Conservation (phyloP, 2,888 invertebrate species). For the Ochlodes sylvanus region DNA sequence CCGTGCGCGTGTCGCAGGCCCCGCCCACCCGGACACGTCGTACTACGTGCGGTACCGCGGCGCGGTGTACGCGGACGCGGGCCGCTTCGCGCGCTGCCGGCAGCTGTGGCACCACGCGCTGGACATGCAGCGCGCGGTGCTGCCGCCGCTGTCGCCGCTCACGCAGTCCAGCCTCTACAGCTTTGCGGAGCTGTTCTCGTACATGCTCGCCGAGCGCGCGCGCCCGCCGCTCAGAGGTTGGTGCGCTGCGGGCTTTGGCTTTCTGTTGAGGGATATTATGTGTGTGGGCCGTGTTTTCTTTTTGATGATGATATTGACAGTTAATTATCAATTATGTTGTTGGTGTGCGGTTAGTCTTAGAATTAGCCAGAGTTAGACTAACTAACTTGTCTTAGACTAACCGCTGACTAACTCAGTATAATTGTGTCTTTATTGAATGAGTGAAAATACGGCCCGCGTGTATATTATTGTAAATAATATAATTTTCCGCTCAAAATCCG, state of each 20-base stretch:
- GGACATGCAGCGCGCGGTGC: slow-evolving; percentile 97
- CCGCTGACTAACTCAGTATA: no score
- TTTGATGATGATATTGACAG: no score
- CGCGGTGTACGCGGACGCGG: slow-evolving; percentile 97
- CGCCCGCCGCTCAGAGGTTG: slow-evolving; percentile 86
- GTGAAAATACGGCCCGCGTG: no score
- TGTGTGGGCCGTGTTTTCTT: no score
- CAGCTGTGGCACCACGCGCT: slow-evolving; percentile 98
- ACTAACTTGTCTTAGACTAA: no score
- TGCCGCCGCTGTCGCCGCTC: slow-evolving; percentile 97
- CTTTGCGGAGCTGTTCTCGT: slow-evolving; percentile 97
- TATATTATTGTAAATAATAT: no score
- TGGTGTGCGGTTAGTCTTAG: no score
- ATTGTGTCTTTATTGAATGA: no score
- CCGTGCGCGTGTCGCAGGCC: slow-evolving; percentile 73
- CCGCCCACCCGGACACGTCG: slow-evolving; percentile 98
- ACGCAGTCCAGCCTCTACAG: slow-evolving; percentile 97
- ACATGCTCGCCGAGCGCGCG: slow-evolving; percentile 96
- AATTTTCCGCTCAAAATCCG: no score
- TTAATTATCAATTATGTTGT: no score
- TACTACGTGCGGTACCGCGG: slow-evolving; percentile 98
- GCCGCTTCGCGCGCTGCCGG: slow-evolving; percentile 96
- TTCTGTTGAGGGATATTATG: no score
- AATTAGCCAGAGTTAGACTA: no score
- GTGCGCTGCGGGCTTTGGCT: background rate